These are phyloP conservation scores for Acropternis orthonyx DNA, from an alignment of 2,797 vertebrate genomes.

Conservation along the genomic window DNA sequence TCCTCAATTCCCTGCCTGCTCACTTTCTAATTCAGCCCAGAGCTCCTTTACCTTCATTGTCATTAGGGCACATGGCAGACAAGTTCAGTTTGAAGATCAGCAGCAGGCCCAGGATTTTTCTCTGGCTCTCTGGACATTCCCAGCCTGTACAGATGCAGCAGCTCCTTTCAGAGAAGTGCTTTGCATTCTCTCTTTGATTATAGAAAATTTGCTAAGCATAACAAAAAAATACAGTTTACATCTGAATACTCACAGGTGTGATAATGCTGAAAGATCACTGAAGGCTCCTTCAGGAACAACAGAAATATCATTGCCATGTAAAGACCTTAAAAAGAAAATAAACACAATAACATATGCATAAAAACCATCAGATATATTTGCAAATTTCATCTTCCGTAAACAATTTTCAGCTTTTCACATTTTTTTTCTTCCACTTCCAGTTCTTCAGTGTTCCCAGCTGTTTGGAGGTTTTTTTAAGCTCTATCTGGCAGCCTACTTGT, in stretches of 20 bases:
- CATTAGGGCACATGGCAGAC: background rate
- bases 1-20: background rate
- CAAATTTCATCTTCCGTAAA: background rate
- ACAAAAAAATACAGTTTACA: background rate
- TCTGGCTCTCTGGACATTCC: background rate
- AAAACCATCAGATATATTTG: background rate
- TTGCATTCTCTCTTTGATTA: background rate
- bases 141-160: background rate
- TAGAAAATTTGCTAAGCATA: background rate
- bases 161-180: background rate
- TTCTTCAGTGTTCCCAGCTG: background rate
- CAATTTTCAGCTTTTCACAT: background rate
- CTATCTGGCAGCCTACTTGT: background rate
- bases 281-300: constrained; percentile 95
- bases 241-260: constrained; percentile 90
- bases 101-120: background rate
- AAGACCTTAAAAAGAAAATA: constrained; percentile 80
- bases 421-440: background rate
- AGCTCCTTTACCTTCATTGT: background rate
- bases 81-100: background rate
- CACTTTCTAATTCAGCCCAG: background rate
- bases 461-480: background rate
- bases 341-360: background rate
- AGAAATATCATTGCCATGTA: constrained; percentile 97
- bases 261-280: constrained; percentile 91